Percentiles rank a stretch among this genome's conserved stretches.
Conservation (phyloP, 2,888 invertebrate genomes). For the Tipula helvola region DNA sequence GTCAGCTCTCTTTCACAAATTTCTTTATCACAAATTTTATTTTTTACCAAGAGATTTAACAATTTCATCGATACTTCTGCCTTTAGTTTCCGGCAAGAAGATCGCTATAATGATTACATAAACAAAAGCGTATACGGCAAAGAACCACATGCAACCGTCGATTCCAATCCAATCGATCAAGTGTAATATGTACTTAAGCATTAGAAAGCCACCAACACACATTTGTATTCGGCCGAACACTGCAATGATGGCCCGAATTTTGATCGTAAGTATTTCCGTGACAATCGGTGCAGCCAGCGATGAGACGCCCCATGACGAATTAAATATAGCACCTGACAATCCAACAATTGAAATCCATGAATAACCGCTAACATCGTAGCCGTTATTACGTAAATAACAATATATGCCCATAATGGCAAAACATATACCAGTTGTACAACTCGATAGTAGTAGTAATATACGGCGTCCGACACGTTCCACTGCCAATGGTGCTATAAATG, state of each 20-base stretch:
- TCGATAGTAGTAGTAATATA: constrained; percentile 23
- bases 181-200: constrained; percentile 24
- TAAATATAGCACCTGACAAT: constrained; percentile 30
- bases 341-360: constrained; percentile 30
- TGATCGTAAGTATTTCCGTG: neutral
- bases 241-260: neutral
- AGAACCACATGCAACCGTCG: constrained; percentile 28
- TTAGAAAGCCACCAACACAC: constrained; percentile 19
- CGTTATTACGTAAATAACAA: constrained; percentile 21
- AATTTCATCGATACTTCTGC: constrained; percentile 28
- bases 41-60: constrained; percentile 16
- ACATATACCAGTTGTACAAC: constrained; percentile 26
- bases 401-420: constrained; percentile 25
- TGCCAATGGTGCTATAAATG: constrained; percentile 27
- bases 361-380: constrained; percentile 21
- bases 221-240: neutral
- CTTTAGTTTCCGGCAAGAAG: constrained; percentile 32
- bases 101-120: constrained; percentile 26
- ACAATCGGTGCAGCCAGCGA: constrained; percentile 23
- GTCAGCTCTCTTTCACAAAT: no score
- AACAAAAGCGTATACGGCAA: constrained; percentile 23
- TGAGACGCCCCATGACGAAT: constrained; percentile 28
- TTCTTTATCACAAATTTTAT: neutral
- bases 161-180: constrained; percentile 24
- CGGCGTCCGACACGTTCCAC: constrained; percentile 29